Evolutionary conservation across 2,113 vertebrate species (phyloP).

Genomic region (Vulpes ferrilata): DNA sequence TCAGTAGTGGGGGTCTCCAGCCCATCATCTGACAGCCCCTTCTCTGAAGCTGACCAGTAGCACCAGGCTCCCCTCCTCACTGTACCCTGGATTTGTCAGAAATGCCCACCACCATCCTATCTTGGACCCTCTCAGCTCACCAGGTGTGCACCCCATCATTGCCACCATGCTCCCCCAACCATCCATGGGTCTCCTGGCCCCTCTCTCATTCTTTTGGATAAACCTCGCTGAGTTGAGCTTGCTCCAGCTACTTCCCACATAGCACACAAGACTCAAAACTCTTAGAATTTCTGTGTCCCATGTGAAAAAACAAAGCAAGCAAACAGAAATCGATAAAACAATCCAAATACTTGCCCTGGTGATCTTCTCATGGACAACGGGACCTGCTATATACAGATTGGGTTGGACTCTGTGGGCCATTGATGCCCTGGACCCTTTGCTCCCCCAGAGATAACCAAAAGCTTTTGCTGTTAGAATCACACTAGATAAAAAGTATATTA

Average conservation of each 20-base stretch:
- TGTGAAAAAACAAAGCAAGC: neutral
- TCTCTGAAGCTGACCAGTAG: neutral
- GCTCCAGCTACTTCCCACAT: neutral
- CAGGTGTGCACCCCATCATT: neutral
- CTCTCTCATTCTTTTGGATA: neutral
- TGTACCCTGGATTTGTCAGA: neutral
- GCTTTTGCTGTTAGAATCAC: neutral
- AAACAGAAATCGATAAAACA: neutral
- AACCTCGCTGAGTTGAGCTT: neutral
- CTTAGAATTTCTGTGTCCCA: neutral
- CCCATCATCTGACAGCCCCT: neutral
- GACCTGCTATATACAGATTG: too few species aligned
- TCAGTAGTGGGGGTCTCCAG: neutral
- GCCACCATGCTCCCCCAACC: neutral
- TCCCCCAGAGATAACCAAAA: neutral
- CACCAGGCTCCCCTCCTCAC: too few species aligned
- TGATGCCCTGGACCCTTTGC: neutral
- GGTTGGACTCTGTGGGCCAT: neutral
- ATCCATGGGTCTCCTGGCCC: neutral
- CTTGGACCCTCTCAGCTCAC: neutral
- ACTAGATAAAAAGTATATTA: neutral
- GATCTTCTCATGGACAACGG: neutral
- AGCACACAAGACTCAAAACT: neutral
- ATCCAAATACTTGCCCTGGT: neutral
- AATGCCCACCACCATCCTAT: neutral